Evolutionary conservation across 2,797 vertebrate genomes (phyloP), one percentile per base, ranked within the genome.

Genomic region (Leucoraja ocellata): DNA sequence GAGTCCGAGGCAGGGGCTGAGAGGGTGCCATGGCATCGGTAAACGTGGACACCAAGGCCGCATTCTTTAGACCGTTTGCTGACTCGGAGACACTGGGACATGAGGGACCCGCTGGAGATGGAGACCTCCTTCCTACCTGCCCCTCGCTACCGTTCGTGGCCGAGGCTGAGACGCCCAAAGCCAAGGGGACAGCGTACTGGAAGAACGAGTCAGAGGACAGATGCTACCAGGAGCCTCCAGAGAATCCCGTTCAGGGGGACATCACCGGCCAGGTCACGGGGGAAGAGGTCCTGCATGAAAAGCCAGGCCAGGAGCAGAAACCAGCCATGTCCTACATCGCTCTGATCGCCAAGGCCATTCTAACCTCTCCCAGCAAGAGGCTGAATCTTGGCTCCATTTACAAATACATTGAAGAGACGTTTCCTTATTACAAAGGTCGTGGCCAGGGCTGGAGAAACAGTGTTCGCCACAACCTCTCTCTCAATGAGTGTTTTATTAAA

Each of bases 381-480:
- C 77, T 93, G 58, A 93, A 93, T n/a, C 93, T 93, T 32, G 81
- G 74, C 58, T 93, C 93, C 16, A 93, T 93, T 63, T 93, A 93
- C 76, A 93, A 78, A 65, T 93, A 84, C 32, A 93, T 93, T 16
- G 93, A 93, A 73, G 93, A 93, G 58, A 80, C 58, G 6, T 93
- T 80, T n/a, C 93, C 93, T 4, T 93, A 68, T 46, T 93, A 93
- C 93, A 76, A 46, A 76, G 93, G 93, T 21, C 93, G 93, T 2
- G 78, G 81, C 16, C 93, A 84, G 36, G 93, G 93, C 28, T 93
- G 93, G 93, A 80, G 93, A 23, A 93, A 93, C 68, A 93, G 93
- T 23, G 93, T 93, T 8, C 74, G 93, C 46, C 93, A 93, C 93
- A 93, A 93, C 23, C 93, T 93, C 32, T 93, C 93, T 4, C 93